Conservation (phyloP, 2,113 vertebrate species). For the Harpagus bidentatus region DNA sequence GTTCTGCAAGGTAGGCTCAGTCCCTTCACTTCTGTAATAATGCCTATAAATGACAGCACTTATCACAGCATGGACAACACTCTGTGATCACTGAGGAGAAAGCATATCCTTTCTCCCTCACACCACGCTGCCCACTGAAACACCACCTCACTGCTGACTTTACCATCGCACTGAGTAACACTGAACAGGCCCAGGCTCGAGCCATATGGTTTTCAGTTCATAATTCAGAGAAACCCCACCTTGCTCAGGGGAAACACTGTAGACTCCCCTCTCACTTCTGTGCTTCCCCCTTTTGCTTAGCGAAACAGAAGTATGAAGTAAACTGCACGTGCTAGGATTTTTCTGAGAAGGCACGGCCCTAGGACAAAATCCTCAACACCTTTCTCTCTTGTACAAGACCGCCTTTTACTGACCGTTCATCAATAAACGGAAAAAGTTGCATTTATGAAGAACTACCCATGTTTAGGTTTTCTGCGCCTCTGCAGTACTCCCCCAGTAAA, state of each 20-base stretch:
- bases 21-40: neutral
- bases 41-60: neutral
- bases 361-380: neutral
- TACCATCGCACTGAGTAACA: neutral
- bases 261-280: neutral
- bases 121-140: neutral
- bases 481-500: neutral
- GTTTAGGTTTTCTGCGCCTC: neutral
- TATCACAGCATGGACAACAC: fast-evolving
- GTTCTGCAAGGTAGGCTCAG: neutral
- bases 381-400: neutral
- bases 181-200: neutral
- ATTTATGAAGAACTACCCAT: neutral
- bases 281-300: neutral
- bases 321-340: fast-evolving
- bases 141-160: neutral
- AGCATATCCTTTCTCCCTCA: fast-evolving
- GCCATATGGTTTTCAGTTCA: fast-evolving
- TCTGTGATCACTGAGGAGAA: neutral
- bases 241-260: neutral
- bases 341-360: neutral
- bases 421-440: fast-evolving
- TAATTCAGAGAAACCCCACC: neutral
- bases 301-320: neutral
- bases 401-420: fast-evolving